phyloP scores from a whole-genome alignment of 2,797 vertebrate species.

The Tenualosa ilisha region DNA sequence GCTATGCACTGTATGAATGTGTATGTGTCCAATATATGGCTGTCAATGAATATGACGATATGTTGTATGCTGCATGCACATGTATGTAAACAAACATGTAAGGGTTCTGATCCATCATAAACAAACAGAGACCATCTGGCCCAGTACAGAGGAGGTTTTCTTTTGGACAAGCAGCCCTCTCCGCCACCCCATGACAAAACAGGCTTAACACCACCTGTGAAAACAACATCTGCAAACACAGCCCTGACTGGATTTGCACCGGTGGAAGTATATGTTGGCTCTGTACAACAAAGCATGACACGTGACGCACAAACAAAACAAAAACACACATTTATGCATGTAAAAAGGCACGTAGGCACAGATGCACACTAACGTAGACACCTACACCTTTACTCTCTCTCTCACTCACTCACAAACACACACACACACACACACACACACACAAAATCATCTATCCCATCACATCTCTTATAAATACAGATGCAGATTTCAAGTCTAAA shows the following conservation, averaged over 20 bases:
- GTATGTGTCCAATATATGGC: too few relatives aligned
- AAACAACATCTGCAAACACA: not conserved
- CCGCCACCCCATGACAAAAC: not conserved
- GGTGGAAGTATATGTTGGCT: not conserved
- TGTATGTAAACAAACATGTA: too few relatives aligned
- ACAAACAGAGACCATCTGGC: too few relatives aligned
- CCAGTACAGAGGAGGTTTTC: too few relatives aligned
- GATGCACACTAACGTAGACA: not conserved
- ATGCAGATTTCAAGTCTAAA: not conserved
- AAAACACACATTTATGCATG: not conserved
- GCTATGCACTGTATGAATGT: too few relatives aligned
- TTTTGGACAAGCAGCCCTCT: too few relatives aligned
- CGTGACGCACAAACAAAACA: not conserved
- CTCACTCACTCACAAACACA: not conserved
- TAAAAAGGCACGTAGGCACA: not conserved
- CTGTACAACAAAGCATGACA: not conserved
- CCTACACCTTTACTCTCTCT: not conserved
- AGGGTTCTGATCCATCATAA: too few relatives aligned
- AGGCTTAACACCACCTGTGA: not conserved
- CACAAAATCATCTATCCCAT: not conserved
- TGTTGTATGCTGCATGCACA: too few relatives aligned
- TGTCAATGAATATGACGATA: too few relatives aligned
- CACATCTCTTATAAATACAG: not conserved
- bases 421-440: not conserved
- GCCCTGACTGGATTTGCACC: not conserved